Evolutionary conservation across 2,888 invertebrate genomes (phyloP), one percentile per base, ranked within the genome.

Genomic region (Pachycephus smyrnensis): DNA sequence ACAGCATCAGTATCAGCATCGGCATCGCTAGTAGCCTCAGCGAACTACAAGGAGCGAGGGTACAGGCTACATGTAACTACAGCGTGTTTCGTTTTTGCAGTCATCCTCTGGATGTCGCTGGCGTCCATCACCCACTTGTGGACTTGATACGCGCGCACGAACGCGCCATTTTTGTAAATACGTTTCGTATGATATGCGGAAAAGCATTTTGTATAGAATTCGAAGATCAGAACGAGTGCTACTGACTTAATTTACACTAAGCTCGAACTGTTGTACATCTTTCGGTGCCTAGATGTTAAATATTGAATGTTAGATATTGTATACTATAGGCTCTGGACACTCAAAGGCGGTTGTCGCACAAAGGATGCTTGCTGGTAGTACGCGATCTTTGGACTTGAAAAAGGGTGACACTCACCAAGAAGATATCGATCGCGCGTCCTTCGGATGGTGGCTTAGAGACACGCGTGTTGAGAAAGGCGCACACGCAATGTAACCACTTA

Each of bases 71-170:
- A 80, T 76, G 82, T 76, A 78, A 81, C 77, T 83, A 85, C 84
- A 82, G 83, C 84, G 83, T 82, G 85, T 83, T 83, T 78, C 79
- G 82, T 85, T 85, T 84, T 85, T 85, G 81, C 82, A 73, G 76
- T 80, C 80, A 82, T 83, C 81, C 82, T 33, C 81, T 73, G 79
- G 77, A 81, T 79, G 80, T 82, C 79, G 80, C 82, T 84, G 82
- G 81, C 85, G 84, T 84, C 69, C 83, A 84, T 85, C 85, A 83
- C 80, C 77, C 77, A 77, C 81, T 77, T 69, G 81, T 80, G 77
- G 69, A 40, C 69, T 74, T 75, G 69, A 55, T 76, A 32, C 40
- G 35, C 73, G 35, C 71, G 71, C 71, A 15, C 71, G 31, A 15
- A 71, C 71, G 31, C 31, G 71, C 31, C 71, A 12, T 31, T 71